Evolutionary conservation across 2,797 vertebrate species (phyloP), one percentile per base, ranked within the genome.

Genomic region (Diplodus puntazzo): DNA sequence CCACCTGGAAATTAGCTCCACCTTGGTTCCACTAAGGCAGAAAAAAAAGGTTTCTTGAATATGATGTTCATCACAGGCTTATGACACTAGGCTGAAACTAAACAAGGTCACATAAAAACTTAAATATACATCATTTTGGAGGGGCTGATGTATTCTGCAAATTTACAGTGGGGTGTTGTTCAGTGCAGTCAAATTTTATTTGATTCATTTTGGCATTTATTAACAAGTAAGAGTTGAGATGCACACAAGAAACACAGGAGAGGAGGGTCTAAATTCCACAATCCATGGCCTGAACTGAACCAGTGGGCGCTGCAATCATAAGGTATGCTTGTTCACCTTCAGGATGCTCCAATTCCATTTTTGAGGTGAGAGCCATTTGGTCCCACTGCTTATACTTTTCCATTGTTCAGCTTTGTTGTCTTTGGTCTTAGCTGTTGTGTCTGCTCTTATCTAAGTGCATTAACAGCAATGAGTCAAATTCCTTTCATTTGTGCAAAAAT

Each of bases 1-100:
- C 63, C 88, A 85, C 63, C 83, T 77, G 77, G 72, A 82, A 88
- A 84, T 83, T n/a, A 82, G 53, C 72, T 80, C 48, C 61, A 73
- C 54, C 34, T 11, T 27, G 21, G 50, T 52, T 68, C 11, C 57
- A 21, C 68, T 30, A 16, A 17, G 43, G 59, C 48, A 50, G 75
- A 27, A 45, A 69, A 77, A 27, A 45, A 69, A 77, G 55, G 45
- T 79, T 73, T 62, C 34, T n/a, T 59, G 10, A 59, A 52, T 50
- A 43, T 39, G 57, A 55, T 73, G 64, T 63, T 20, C 68, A 23
- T 17, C 23, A 23, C 17, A 21, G 20, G 13, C 2, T 34, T 16
- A 16, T 49, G 58, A 63, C 30, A 27, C 68, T 9, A 14, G 13
- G 12, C 21, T 69, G 25, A 55, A 59, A 64, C 16, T 13, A 46